Base-by-base conservation (phyloP, 2,113 vertebrate species). In the Cyanoramphus novaezelandiae region DNA sequence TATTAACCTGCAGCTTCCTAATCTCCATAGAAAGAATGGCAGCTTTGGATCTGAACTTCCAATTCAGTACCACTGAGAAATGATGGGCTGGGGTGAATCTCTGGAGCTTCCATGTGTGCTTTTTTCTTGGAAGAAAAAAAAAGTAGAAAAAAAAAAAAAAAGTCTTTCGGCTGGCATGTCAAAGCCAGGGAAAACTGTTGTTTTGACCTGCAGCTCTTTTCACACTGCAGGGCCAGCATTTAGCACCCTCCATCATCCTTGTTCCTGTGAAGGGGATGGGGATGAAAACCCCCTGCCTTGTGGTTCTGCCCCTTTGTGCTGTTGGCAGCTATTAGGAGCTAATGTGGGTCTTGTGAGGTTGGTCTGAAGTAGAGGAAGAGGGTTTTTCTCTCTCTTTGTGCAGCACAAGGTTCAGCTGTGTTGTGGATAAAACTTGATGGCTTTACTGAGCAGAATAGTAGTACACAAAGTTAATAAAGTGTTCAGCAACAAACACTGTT, bases 181-280 rank as follows among this genome's bases (percentile, higher is more conserved):
- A 47, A 50, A 80, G 15, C 4, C 28, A 29, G 23, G 35, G 33
- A 55, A 72, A 77, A 70, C 3, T 5, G 11, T 20, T 17, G 2
- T 33, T 74, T 41, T 59, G 39, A 63, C 60, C 52, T 60, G 29
- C 6, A 60, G 31, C 10, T 67, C 13, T 35, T 23, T 37, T 41
- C 0, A 2, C 43, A 23, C 17, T 41, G 49, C 2, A 2, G 21
- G 62, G 31, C 14, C 39, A 64, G 20, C 19, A 4, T 29, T 71
- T 13, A 50, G 18, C 24, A 9, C 29, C 21, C 10, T 82, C 33
- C 0, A 1, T 39, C 23, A 4, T 14, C 8, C 46, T 27, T 0
- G 0, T 5, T 41, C 33, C 24, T 15, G 3, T 10, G 23, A 31
- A 77, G n/a, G 6, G 43, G 4, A 13, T 17, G 23, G 10, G 53